Conservation (phyloP, 2,113 vertebrate genomes). For the Trochalopteron elliotii region DNA sequence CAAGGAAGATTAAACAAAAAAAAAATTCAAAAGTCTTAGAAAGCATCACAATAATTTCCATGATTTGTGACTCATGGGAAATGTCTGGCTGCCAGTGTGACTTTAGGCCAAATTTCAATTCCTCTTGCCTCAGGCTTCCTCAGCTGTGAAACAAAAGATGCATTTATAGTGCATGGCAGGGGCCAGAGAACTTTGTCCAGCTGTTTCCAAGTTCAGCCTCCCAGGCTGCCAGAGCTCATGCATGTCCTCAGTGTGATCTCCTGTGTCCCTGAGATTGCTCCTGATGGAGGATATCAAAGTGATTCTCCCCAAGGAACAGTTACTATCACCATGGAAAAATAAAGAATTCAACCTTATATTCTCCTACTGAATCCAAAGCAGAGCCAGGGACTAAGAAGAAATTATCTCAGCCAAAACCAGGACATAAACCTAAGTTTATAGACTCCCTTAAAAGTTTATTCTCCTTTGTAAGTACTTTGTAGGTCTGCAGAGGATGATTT, state of each 20-base stretch:
- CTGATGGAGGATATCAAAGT: not conserved
- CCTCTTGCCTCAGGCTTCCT: not conserved
- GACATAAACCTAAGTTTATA: not conserved
- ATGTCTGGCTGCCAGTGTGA: not conserved
- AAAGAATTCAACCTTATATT: not conserved
- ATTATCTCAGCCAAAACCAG: not conserved
- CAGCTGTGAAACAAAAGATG: not conserved
- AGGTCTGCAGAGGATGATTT: not conserved
- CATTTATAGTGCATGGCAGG: not conserved
- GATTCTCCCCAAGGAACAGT: not conserved
- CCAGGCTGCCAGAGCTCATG: not conserved
- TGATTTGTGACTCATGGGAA: not conserved
- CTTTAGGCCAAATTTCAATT: not conserved
- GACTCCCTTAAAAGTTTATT: not conserved
- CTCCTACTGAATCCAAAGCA: not conserved
- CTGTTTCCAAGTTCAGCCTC: not conserved
- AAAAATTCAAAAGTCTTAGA: not conserved
- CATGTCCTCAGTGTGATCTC: not conserved
- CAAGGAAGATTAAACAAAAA: not conserved
- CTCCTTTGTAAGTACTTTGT: not conserved
- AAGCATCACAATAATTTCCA: not conserved
- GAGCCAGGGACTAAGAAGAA: not conserved
- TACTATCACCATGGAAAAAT: not conserved
- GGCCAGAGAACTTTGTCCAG: not conserved
- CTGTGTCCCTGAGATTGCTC: not conserved